Evolutionary conservation across 2,113 vertebrate species (phyloP).

Genomic region (Cynoglossus semilaevis): DNA sequence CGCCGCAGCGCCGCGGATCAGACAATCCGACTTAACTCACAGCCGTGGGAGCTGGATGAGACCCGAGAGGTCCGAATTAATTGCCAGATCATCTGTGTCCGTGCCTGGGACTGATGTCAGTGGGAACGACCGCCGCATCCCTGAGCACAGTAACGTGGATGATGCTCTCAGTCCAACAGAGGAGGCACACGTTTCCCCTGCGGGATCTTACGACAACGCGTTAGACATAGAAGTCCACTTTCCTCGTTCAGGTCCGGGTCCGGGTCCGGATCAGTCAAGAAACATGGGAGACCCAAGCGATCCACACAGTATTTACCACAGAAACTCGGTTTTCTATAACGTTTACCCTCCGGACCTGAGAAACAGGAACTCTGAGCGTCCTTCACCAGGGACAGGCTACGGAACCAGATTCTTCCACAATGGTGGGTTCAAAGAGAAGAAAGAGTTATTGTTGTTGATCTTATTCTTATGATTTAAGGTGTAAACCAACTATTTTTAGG

Average conservation of each 20-base stretch:
- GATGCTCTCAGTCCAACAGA: neutral
- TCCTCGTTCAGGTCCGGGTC: constrained; percentile 6
- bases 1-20: neutral
- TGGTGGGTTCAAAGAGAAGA: constrained; percentile 57
- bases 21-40: constrained; percentile 29
- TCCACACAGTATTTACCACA: constrained; percentile 54
- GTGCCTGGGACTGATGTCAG: constrained; percentile 3
- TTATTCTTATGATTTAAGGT: too few relatives aligned
- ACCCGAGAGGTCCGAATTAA: constrained; percentile 3
- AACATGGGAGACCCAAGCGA: constrained; percentile 41
- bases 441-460: neutral
- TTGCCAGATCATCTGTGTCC: neutral
- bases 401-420: constrained; percentile 76
- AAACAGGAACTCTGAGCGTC: constrained; percentile 38
- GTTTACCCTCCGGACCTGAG: constrained; percentile 59
- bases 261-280: constrained; percentile 15
- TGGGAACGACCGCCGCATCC: neutral
- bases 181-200: constrained; percentile 17
- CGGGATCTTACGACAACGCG: constrained; percentile 32
- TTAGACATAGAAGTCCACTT: constrained; percentile 52
- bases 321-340: constrained; percentile 74
- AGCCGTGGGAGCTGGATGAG: neutral
- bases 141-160: constrained; percentile 2
- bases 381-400: constrained; percentile 54
- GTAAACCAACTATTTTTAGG: too few relatives aligned